Base-by-base conservation (phyloP, 2,888 invertebrate genomes). In the Amiota communis region DNA sequence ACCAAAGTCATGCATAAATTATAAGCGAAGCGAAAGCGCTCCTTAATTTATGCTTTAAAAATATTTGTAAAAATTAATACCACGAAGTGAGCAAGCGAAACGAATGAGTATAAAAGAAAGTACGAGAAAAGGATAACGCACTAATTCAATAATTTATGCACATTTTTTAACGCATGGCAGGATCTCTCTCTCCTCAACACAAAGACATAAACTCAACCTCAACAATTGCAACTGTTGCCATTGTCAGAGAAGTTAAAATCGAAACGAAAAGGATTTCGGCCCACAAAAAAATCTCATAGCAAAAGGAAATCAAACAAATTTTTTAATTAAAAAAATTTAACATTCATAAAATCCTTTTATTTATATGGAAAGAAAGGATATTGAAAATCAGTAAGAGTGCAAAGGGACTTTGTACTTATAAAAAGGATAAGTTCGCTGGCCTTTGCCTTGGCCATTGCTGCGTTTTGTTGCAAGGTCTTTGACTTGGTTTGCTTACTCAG, bases 91-190 rank as follows among this genome's bases (percentile, higher is more conserved):
- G 53, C 71, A 69, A 73, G 68, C 59, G 69, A 72, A 63, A 61
- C 64, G 56, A 48, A 23, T 49, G 67, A 70, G 20, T 13, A 6
- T 36, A 12, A 10, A 69, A 65, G 20, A 61, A 63, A 13, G 70
- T 36, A 17, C 48, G 20, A 73, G 51, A 13, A 51, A 71, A 59
- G 53, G 65, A 71, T 70, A 81, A 78, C 77, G 78, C 77, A 82
- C 82, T 85, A 86, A 84, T 86, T 84, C 84, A 84, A 83, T 86
- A 85, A 86, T 84, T 85, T 85, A 85, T 84, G 85, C 82, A 81
- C 81, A 83, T 85, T 84, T 83, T 84, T 81, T 76, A 80, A 79
- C 78, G 76, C 81, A 79, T 81, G 81, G 80, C 71, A 72, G 76
- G 74, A 76, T 76, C 72, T 73, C 47, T 15, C 49, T 46, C 23